phyloP scores from a whole-genome alignment of 2,888 invertebrate genomes.

The Amiota mariae region DNA sequence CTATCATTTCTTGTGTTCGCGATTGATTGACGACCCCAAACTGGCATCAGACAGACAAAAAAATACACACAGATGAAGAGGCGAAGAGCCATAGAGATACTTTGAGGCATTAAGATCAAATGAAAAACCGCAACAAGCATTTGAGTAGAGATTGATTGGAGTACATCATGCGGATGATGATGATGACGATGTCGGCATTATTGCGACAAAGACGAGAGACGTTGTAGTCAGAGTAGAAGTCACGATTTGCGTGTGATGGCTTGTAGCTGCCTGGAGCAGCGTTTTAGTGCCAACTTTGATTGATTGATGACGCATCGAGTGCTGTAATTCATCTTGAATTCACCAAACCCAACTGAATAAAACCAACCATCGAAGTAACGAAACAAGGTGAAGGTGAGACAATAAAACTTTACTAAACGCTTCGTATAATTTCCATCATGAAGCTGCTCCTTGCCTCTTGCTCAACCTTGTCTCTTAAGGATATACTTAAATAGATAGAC shows the following conservation, averaged over 20 bases:
- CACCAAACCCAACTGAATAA: constrained; percentile 51
- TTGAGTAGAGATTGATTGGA: constrained; percentile 20
- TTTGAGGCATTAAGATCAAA: constrained; percentile 47
- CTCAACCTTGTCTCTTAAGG: constrained; percentile 35
- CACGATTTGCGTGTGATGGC: neutral
- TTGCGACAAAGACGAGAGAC: neutral
- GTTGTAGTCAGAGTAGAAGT: neutral
- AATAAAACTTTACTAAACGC: constrained; percentile 49
- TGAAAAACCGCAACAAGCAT: constrained; percentile 31
- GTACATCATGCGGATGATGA: constrained; percentile 31
- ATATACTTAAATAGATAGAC: constrained; percentile 14
- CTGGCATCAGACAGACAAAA: too few relatives aligned
- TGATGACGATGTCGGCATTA: constrained; percentile 18
- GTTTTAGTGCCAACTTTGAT: constrained; percentile 44
- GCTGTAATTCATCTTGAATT: constrained; percentile 62
- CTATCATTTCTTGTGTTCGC: constrained; percentile 43
- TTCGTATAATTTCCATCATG: constrained; percentile 25
- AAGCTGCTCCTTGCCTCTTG: constrained; percentile 31
- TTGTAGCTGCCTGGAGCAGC: constrained; percentile 7
- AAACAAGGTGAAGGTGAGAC: constrained; percentile 51
- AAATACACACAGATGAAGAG: too few relatives aligned
- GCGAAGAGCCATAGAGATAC: too few relatives aligned
- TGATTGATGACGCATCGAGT: constrained; percentile 61
- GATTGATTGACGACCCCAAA: too few relatives aligned
- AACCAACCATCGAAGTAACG: too few relatives aligned